These are phyloP conservation scores for Bagarius yarrelli DNA, from an alignment of 2,113 vertebrate species.

Conservation along the genomic window DNA sequence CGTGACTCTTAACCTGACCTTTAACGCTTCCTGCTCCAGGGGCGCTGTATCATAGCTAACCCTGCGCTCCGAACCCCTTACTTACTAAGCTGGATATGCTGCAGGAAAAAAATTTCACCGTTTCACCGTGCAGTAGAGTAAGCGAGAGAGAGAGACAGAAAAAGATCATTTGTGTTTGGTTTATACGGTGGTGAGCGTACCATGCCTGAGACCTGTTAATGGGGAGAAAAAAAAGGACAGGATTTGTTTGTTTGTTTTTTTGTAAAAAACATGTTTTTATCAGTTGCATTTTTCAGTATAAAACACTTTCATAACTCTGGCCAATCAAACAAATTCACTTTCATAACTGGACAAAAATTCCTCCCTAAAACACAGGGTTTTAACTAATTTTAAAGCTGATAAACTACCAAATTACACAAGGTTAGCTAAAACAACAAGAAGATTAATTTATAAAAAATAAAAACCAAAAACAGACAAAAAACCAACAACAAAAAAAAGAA, in stretches of 20 bases:
- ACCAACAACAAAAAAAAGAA: constrained; percentile 54
- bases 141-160: no score
- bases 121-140: no score
- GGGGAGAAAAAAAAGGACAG: not conserved
- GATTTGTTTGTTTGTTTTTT: constrained; percentile 29
- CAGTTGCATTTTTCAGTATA: constrained; percentile 88
- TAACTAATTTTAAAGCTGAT: constrained; percentile 67
- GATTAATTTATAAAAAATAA: constrained; percentile 60
- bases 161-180: not conserved
- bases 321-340: constrained; percentile 82
- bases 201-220: no score
- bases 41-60: no score
- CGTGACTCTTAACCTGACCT: no score
- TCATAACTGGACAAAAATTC: constrained; percentile 64
- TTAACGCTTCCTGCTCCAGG: no score
- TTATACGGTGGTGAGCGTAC: not conserved
- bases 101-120: no score
- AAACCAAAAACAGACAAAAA: constrained; percentile 55
- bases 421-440: constrained; percentile 73
- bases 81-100: no score
- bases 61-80: no score
- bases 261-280: constrained; percentile 87
- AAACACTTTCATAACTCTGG: constrained; percentile 82
- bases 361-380: constrained; percentile 76
- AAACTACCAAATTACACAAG: constrained; percentile 72